These are phyloP conservation scores for Drosophila anomelani DNA, from an alignment of 2,888 invertebrate species.

Conservation along the genomic window DNA sequence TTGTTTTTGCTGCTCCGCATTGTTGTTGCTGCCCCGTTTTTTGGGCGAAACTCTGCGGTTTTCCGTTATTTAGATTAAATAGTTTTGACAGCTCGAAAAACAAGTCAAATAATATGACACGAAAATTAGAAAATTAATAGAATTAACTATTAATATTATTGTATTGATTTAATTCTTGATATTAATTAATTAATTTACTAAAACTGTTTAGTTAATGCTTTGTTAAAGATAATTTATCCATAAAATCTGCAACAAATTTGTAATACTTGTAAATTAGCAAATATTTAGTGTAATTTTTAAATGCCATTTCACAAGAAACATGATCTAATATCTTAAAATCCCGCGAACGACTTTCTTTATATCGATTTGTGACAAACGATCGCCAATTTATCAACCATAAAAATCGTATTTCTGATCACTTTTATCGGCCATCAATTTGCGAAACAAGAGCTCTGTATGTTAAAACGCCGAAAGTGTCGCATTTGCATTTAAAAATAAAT, in stretches of 20 bases:
- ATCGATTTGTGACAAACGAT: conserved; percentile 29
- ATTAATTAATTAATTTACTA: neutral
- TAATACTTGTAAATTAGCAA: neutral
- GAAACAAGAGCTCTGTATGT: conserved; percentile 23
- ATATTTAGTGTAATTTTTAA: conserved; percentile 1
- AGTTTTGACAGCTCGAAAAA: conserved; percentile 69
- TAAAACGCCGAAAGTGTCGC: conserved; percentile 38
- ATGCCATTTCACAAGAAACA: neutral
- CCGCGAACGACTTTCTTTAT: conserved; percentile 17
- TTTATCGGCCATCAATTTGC: conserved; percentile 37
- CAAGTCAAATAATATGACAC: conserved; percentile 6
- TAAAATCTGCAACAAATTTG: neutral
- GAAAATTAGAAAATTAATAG: conserved; percentile 1
- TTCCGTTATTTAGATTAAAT: conserved; percentile 74
- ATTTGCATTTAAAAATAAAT: conserved; percentile 46
- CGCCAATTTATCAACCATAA: conserved; percentile 34
- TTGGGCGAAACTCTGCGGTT: conserved; percentile 40
- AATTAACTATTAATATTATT: neutral
- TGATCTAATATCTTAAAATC: conserved; percentile 10
- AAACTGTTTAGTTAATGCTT: no score
- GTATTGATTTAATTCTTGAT: neutral
- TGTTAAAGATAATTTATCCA: neutral
- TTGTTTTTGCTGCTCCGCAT: conserved; percentile 21
- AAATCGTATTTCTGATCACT: conserved; percentile 32
- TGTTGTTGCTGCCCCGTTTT: conserved; percentile 3